Base-by-base conservation (phyloP, 2,888 invertebrate genomes). In the Cephus sareptanus region DNA sequence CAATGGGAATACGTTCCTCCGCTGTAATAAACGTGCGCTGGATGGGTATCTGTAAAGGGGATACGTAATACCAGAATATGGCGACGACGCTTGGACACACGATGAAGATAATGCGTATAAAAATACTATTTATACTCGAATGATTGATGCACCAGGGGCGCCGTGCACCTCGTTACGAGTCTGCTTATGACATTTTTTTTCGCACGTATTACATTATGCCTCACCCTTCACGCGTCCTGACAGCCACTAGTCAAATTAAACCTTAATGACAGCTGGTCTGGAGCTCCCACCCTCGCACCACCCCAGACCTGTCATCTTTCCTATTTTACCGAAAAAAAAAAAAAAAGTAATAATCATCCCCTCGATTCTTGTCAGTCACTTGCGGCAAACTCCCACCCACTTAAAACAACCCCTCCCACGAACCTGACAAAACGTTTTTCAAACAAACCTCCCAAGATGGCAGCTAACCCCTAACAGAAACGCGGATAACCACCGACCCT, bases 231-330 rank as follows among this genome's bases (percentile, higher is more conserved):
- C 80, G 81, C 81, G 77, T 80, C 77, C 69, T 77, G 77, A 79
- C 83, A 76, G 69, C 76, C 83, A 74, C 80, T 77, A 78, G 75
- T 77, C 81, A 76, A 83, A 85, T 81, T 82, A 82, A 85, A 85
- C 83, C 84, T 81, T 85, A 85, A 85, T 84, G 85, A 85, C 85
- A 85, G 83, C 81, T 83, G 82, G 23, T 86, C 82, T 80, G 77
- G 81, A 83, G 79, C 76, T 78, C 80, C 68, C 69, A 75, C 74
- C 76, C 78, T 73, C 77, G 68, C 70, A 74, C 80, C 80, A 73
- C 77, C 79, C 75, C 80, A 56, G 4, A 23, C 56, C 56, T 56
- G 56, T 56, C 56, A 56, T 56, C 23, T 56, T 23, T 56, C 9
- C 56, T 56, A 56, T 56, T 56, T 56, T 23, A 23, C 23, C 56